A percentile compares a stretch with the other conserved stretches of the same genome.
Conservation (phyloP, 2,113 vertebrate species). For the Mormyrus iriodes region DNA sequence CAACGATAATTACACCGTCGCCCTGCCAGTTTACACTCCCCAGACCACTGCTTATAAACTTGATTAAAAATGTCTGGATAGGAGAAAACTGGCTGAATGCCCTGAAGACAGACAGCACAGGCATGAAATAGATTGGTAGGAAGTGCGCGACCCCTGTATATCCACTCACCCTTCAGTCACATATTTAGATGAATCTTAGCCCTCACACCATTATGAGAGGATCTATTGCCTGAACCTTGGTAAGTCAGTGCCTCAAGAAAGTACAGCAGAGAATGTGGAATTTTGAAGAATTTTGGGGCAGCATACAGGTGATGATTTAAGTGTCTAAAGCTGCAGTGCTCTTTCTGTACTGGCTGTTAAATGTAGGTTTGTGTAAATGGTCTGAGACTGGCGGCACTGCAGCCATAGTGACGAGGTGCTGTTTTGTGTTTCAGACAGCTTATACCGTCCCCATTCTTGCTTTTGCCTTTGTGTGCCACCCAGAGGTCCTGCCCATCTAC, state of each 20-base stretch:
- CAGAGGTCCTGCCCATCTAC: slow-evolving; percentile 96
- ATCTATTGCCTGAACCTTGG: not conserved
- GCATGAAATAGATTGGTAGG: not conserved
- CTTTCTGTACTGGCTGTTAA: slow-evolving; percentile 45
- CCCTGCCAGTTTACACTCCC: not conserved
- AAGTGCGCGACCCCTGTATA: not conserved
- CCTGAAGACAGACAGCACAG: not conserved
- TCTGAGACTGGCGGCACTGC: slow-evolving; percentile 48
- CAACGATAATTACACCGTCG: not conserved
- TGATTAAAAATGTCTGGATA: not conserved
- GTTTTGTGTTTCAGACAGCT: slow-evolving; percentile 76
- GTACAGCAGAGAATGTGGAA: not conserved
- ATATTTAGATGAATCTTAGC: not conserved
- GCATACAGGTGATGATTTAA: slow-evolving; percentile 41
- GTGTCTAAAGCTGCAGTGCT: slow-evolving; percentile 45
- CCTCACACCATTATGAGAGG: not conserved
- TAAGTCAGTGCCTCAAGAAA: not conserved
- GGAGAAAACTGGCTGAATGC: not conserved
- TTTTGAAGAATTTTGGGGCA: not conserved
- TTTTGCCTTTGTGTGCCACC: slow-evolving; percentile 97
- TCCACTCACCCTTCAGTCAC: not conserved
- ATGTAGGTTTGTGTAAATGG: slow-evolving; percentile 47
- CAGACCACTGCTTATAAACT: not conserved
- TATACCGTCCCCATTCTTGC: slow-evolving; percentile 98
- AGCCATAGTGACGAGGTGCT: slow-evolving; percentile 58